Base-by-base conservation (phyloP, 64 coral and sea anemone genomes). In the Pachyseris speciosa region DNA sequence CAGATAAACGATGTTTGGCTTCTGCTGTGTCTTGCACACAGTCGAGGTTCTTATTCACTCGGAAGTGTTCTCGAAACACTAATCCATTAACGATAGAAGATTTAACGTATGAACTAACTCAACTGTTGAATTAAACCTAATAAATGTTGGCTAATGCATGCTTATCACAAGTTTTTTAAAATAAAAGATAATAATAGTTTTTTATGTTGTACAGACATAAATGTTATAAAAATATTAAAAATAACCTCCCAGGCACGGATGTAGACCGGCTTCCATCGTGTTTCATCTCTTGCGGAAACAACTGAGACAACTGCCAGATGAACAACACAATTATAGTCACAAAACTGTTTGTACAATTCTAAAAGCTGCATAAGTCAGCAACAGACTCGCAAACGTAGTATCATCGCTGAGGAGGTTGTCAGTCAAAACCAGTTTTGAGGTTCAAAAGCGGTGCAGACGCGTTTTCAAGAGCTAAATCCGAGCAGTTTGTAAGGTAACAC, bases 1-100 rank as follows among this genome's bases (percentile, higher is more conserved):
- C n/a, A 25, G 42, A 26, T 74, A 74, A 45, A 74, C 39, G 20
- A 74, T 74, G 70, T 37, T 74, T 74, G 37, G 70, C 19, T 38
- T 11, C 38, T 44, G 73, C 73, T 81, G 52, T 60, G 77, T 61
- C 19, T 5, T 22, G 75, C 2, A 36, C 52, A 39, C 37, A 41
- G 53, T 10, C 55, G 50, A 11, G 33, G 77, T 3, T 55, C 28
- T 19, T 32, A 81, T 81, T 79, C 17, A 57, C 16, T 58, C 9
- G 7, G 26, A 9, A 81, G 77, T 81, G 77, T 81, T 81, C 77
- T 81, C 77, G 77, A 81, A 81, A 81, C 77, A 81, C 77, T 81
- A 81, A 34, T 61, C 34, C 25, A 61, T 36, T 5, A 17, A 57
- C 55, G 25, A 43, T 22, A 19, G 3, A 81, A 61, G 31, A 24